These are phyloP conservation scores for Harpegnathos saltator DNA, from an alignment of 1,140 invertebrate species.

Conservation along the genomic window DNA sequence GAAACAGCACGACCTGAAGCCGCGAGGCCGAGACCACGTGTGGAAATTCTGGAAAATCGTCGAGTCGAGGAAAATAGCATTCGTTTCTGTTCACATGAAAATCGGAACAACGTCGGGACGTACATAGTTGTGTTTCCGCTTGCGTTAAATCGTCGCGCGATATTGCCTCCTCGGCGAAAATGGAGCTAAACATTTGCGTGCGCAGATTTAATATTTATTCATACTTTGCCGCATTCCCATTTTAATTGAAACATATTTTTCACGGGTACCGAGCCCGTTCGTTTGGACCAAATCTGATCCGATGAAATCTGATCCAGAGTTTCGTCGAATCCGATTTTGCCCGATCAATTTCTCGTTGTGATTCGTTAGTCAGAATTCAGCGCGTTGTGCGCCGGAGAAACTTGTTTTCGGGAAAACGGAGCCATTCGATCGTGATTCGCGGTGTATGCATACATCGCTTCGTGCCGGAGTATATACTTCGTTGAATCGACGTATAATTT, in stretches of 20 bases:
- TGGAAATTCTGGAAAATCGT: conserved; percentile 1
- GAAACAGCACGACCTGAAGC: background rate
- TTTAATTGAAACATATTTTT: too few relatives aligned
- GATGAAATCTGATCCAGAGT: background rate
- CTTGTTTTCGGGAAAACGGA: background rate
- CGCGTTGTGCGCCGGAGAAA: background rate
- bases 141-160: too few relatives aligned
- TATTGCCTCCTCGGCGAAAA: too few relatives aligned
- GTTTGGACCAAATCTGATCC: too few relatives aligned
- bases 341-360: background rate
- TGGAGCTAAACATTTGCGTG: too few relatives aligned
- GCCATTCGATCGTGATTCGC: background rate
- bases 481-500: conserved; percentile 51
- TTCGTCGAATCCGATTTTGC: background rate
- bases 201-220: too few relatives aligned
- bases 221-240: too few relatives aligned
- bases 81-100: background rate
- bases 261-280: too few relatives aligned
- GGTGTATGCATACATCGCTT: background rate
- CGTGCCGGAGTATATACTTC: background rate
- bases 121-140: too few relatives aligned
- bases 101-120: background rate
- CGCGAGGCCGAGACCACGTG: conserved; percentile 21
- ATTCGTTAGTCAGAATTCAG: too few relatives aligned
- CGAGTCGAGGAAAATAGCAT: background rate